phyloP scores from a whole-genome alignment of 2,888 invertebrate species.

The Cephus runcator region DNA sequence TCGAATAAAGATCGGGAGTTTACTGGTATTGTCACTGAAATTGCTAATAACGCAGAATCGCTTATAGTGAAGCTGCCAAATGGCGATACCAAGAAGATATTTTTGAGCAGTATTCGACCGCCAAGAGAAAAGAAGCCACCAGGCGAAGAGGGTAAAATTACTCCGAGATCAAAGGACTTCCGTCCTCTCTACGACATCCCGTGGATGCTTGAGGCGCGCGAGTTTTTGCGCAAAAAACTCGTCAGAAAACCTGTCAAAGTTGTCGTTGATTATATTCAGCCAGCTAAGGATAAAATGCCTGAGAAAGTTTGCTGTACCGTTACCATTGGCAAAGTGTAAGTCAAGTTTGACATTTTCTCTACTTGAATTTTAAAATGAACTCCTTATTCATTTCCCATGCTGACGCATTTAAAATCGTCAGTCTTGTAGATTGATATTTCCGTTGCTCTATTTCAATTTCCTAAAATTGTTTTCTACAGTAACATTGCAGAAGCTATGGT shows the following conservation, averaged over 20 bases:
- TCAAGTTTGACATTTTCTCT: constrained; percentile 32
- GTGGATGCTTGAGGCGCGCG: constrained; percentile 98
- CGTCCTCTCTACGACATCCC: constrained; percentile 98
- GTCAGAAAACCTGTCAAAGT: constrained; percentile 95
- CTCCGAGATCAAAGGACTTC: constrained; percentile 78
- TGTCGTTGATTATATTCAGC: constrained; percentile 95
- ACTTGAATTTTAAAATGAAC: constrained; percentile 16
- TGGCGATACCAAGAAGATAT: constrained; percentile 88
- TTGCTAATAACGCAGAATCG: constrained; percentile 90
- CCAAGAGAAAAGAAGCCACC: constrained; percentile 76
- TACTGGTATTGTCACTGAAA: constrained; percentile 85
- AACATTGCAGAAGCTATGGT: constrained; percentile 96
- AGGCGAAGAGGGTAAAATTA: constrained; percentile 77
- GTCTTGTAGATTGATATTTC: constrained; percentile 13
- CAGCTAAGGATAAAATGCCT: constrained; percentile 91
- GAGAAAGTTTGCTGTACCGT: constrained; percentile 97
- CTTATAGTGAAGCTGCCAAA: constrained; percentile 85
- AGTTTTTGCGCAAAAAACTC: constrained; percentile 94
- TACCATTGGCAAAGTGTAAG: constrained; percentile 80
- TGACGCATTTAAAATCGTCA: constrained; percentile 6
- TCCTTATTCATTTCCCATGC: constrained; percentile 6
- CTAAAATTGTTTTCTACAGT: constrained; percentile 64
- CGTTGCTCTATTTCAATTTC: not conserved
- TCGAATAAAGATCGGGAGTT: constrained; percentile 76
- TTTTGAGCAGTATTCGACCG: constrained; percentile 94